These are phyloP conservation scores for Neosilurus hyrtlii DNA, from an alignment of 2,797 vertebrate genomes.

Conservation along the genomic window DNA sequence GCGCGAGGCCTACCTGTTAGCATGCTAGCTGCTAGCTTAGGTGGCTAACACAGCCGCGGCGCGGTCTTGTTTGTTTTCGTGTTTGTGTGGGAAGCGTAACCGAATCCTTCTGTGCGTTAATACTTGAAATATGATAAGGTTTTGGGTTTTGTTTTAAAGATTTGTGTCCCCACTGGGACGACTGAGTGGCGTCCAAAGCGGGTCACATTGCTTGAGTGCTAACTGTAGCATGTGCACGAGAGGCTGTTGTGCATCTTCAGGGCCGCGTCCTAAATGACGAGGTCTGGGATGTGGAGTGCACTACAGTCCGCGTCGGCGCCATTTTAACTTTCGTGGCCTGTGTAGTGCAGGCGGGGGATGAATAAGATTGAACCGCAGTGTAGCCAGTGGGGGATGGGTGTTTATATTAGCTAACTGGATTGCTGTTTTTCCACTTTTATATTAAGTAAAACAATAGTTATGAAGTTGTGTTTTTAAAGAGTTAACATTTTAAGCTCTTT, in stretches of 20 bases:
- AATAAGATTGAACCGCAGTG: not conserved
- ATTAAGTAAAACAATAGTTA: not conserved
- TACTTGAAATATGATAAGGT: too few relatives aligned
- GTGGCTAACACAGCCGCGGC: not conserved
- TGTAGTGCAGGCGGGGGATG: not conserved
- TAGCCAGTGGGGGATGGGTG: not conserved
- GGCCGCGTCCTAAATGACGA: not conserved
- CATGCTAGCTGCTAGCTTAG: not conserved
- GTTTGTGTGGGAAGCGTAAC: not conserved
- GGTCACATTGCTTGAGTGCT: constrained; percentile 8
- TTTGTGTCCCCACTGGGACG: too few relatives aligned
- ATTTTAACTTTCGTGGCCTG: not conserved
- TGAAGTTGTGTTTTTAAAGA: not conserved
- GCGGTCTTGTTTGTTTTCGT: not conserved
- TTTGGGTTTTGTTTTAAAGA: not conserved
- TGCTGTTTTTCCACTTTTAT: not conserved
- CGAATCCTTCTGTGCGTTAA: not conserved
- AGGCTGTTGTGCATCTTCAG: not conserved
- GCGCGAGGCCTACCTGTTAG: constrained; percentile 7
- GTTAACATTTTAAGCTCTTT: not conserved
- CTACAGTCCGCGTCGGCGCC: not conserved
- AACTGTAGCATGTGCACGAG: constrained; percentile 12
- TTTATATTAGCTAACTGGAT: not conserved
- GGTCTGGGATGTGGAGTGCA: not conserved
- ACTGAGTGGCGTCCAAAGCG: not conserved